Percentiles rank a stretch among this genome's conserved stretches.
Evolutionary conservation across 1,140 invertebrate species (phyloP).

Genomic region (Drosophila repletoides): DNA sequence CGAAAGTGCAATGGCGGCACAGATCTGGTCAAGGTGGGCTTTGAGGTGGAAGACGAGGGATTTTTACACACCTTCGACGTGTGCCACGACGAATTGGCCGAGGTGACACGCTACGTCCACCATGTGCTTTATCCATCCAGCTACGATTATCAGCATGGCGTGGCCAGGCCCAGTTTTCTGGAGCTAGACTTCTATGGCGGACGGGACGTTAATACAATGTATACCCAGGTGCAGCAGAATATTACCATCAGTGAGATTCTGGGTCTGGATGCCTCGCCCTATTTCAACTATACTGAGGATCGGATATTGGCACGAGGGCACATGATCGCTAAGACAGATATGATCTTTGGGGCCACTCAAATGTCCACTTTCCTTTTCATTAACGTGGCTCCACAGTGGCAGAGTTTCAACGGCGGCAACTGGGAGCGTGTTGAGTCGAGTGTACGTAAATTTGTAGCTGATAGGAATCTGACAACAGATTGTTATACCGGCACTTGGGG

Average conservation of each 20-base stretch:
- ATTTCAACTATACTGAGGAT: conserved; percentile 63
- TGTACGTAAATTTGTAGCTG: conserved; percentile 81
- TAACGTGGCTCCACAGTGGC: conserved; percentile 87
- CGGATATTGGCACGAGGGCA: conserved; percentile 86
- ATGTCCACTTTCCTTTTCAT: conserved; percentile 86
- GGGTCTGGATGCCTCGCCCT: conserved; percentile 62
- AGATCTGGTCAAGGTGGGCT: conserved; percentile 74
- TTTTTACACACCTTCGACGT: conserved; percentile 82
- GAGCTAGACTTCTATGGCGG: conserved; percentile 73
- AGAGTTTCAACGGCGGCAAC: conserved; percentile 86
- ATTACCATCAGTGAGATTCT: conserved; percentile 71
- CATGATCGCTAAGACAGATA: conserved; percentile 86
- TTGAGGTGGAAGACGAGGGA: conserved; percentile 61
- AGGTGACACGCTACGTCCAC: conserved; percentile 82
- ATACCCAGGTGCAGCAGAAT: conserved; percentile 74
- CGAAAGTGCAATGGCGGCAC: conserved; percentile 73
- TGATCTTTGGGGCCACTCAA: conserved; percentile 85
- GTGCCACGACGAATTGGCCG: conserved; percentile 81
- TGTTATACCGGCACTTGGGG: conserved; percentile 86
- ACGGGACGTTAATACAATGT: conserved; percentile 72
- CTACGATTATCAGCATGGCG: conserved; percentile 67
- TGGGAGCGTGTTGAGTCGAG: conserved; percentile 84
- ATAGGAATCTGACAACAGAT: conserved; percentile 80
- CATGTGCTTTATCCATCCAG: conserved; percentile 76
- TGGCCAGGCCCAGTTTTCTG: conserved; percentile 68